phyloP scores from a whole-genome alignment of 2,113 vertebrate genomes.

The Leptosomus discolor region DNA sequence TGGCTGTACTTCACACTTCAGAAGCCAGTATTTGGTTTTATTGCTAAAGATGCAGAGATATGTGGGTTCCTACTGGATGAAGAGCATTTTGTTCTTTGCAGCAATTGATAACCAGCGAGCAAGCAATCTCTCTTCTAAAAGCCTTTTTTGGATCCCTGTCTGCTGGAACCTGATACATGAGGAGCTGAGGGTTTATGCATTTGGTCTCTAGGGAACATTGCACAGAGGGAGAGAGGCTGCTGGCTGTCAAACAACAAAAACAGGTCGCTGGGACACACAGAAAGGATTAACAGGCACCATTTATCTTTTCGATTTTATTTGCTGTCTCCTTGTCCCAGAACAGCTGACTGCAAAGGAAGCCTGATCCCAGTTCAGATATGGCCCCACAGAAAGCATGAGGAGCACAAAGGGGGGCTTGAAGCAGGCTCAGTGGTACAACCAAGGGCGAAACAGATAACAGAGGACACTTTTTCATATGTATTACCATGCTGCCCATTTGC shows the following conservation, averaged over 20 bases:
- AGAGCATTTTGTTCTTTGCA: not conserved
- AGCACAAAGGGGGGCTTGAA: not conserved
- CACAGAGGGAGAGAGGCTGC: not conserved
- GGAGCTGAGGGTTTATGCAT: not conserved
- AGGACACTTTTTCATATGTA: not conserved
- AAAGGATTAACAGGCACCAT: not conserved
- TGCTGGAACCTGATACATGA: not conserved
- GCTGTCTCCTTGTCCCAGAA: not conserved
- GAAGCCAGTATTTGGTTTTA: not conserved
- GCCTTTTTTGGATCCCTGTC: not conserved
- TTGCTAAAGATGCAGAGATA: not conserved
- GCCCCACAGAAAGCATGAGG: fast-evolving
- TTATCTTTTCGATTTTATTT: not conserved
- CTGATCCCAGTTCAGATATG: not conserved
- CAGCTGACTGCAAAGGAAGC: not conserved
- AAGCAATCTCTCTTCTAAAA: not conserved
- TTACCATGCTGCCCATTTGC: not conserved
- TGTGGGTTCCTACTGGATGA: not conserved
- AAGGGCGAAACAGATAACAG: not conserved
- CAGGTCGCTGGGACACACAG: not conserved
- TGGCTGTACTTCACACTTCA: not conserved
- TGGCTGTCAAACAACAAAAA: not conserved
- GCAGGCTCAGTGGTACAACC: not conserved
- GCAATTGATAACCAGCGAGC: not conserved
- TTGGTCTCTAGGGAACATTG: not conserved